Percentiles rank a stretch among this genome's conserved stretches.
Conservation (phyloP, 2,113 vertebrate genomes). For the Festucalex cinctus region DNA sequence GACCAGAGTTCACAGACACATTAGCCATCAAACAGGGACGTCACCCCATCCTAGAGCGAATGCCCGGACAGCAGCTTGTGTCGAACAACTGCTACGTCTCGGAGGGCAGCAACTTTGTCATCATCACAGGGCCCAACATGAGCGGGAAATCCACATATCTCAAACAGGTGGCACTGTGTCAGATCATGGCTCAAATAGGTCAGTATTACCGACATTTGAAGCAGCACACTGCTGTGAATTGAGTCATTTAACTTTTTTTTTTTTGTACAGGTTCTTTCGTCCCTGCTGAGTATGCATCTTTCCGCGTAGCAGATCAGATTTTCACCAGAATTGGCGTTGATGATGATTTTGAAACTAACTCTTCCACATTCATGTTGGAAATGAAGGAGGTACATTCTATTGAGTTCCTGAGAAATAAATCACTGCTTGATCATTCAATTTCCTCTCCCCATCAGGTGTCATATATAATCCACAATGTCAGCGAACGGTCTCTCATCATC, state of each 20-base stretch:
- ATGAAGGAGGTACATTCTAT: constrained; percentile 84
- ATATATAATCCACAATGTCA: constrained; percentile 92
- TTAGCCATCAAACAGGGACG: constrained; percentile 91
- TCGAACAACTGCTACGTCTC: constrained; percentile 89
- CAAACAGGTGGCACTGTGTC: constrained; percentile 93
- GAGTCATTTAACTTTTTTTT: neutral
- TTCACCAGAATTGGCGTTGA: constrained; percentile 96
- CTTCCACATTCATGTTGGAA: constrained; percentile 96
- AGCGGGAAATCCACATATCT: constrained; percentile 97
- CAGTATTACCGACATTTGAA: constrained; percentile 31
- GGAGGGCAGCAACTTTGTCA: constrained; percentile 89
- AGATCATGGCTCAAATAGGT: constrained; percentile 99
- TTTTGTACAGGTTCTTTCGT: constrained; percentile 85
- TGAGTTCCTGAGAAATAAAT: neutral
- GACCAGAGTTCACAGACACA: constrained; percentile 95
- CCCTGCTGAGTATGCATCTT: constrained; percentile 89
- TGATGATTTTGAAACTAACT: constrained; percentile 95
- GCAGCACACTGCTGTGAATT: neutral
- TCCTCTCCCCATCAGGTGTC: constrained; percentile 77
- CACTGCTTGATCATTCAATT: constrained; percentile 2
- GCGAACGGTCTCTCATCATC: constrained; percentile 88
- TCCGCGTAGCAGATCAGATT: constrained; percentile 89
- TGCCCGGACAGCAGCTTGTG: constrained; percentile 83
- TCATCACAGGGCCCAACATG: constrained; percentile 97
- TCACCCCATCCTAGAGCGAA: constrained; percentile 93